These are phyloP conservation scores for Drosophila formosana DNA, from an alignment of 2,888 invertebrate species.

Conservation along the genomic window DNA sequence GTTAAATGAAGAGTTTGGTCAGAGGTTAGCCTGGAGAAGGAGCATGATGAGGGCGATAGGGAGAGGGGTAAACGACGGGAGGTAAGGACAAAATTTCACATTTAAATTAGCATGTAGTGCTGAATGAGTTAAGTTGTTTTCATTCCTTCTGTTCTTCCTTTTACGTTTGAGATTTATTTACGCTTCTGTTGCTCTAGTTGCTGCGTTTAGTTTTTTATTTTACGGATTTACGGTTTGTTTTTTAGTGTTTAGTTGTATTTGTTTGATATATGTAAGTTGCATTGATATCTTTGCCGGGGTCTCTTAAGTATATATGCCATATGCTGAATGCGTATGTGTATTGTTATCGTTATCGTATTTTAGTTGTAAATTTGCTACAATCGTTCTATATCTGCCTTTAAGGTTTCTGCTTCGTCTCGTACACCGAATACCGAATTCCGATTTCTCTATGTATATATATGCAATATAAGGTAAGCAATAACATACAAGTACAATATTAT, in stretches of 20 bases:
- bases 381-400: conserved; percentile 41
- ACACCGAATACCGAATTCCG: conserved; percentile 22
- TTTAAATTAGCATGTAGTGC: conserved; percentile 74
- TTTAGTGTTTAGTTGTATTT: conserved; percentile 32
- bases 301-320: conserved; percentile 33
- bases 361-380: conserved; percentile 49
- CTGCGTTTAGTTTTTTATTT: conserved; percentile 34
- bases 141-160: conserved; percentile 17
- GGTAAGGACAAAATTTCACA: conserved; percentile 46
- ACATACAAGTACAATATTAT: conserved; percentile 40
- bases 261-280: conserved; percentile 72
- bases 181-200: conserved; percentile 34
- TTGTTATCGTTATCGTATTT: conserved; percentile 15
- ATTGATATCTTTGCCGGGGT: conserved; percentile 61
- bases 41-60: conserved; percentile 16
- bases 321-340: conserved; percentile 10
- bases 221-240: conserved; percentile 27
- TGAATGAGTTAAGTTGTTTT: conserved; percentile 64
- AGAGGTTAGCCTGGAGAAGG: conserved; percentile 21
- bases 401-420: conserved; percentile 4
- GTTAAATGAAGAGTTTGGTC: conserved; percentile 68
- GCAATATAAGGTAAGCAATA: conserved; percentile 43
- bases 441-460: conserved; percentile 21
- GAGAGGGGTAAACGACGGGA: not conserved
- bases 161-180: conserved; percentile 44